A percentile compares a stretch with the other conserved stretches of the same genome.
phyloP scores from a whole-genome alignment of 2,888 invertebrate species.

The Drosophila imparisetae region DNA sequence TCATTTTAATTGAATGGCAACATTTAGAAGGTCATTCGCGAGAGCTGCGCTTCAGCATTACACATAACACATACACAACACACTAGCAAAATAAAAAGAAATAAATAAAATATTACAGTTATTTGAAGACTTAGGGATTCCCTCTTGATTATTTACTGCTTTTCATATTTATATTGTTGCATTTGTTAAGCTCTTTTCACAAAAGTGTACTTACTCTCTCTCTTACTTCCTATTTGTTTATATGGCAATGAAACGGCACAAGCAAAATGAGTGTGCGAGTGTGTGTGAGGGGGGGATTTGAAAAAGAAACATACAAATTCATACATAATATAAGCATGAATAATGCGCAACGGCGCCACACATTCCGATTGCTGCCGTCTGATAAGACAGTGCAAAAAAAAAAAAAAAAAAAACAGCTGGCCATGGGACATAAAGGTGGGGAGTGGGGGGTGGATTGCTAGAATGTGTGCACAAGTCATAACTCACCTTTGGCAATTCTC shows the following conservation, averaged over 20 bases:
- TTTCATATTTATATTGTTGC: conserved; percentile 37
- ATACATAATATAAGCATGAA: conserved; percentile 64
- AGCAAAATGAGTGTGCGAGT: conserved; percentile 30
- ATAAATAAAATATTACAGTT: conserved; percentile 38
- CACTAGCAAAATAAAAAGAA: conserved; percentile 14
- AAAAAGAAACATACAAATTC: conserved; percentile 60
- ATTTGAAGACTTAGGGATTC: conserved; percentile 13
- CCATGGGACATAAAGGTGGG: conserved; percentile 1
- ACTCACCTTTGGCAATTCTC: conserved; percentile 91
- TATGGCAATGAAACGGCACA: conserved; percentile 41
- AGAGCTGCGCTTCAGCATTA: conserved; percentile 14
- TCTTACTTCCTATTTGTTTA: conserved; percentile 68
- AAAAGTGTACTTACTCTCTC: conserved; percentile 16
- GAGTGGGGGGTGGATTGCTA: not conserved
- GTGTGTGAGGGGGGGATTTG: conserved; percentile 36
- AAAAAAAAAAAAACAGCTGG: conserved; percentile 27
- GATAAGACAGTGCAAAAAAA: conserved; percentile 43
- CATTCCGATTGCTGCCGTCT: conserved; percentile 38
- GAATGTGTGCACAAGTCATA: not conserved
- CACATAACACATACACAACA: conserved; percentile 6
- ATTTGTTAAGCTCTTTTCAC: conserved; percentile 64
- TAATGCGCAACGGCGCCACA: conserved; percentile 62
- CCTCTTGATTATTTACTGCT: conserved; percentile 31
- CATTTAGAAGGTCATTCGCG: conserved; percentile 29
- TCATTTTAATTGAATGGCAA: conserved; percentile 5